Evolutionary conservation across 2,888 invertebrate genomes (phyloP), one percentile per base, ranked within the genome.

Genomic region (Therioaphis trifolii): DNA sequence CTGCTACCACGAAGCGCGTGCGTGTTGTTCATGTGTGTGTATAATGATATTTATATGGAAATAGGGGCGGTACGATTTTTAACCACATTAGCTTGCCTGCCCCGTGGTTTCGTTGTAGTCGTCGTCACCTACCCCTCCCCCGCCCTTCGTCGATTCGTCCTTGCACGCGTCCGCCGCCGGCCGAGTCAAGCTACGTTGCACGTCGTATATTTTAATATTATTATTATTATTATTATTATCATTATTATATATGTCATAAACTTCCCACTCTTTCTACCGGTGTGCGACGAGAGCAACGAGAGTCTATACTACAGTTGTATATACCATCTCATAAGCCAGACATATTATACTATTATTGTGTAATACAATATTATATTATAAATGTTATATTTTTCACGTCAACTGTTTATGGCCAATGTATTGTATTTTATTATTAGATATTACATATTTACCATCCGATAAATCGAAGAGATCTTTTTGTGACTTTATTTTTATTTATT

Each of bases 61-160:
- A 68, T 40, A 66, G 68, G 78, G 68, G 68, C 52, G 78, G 55
- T n/a, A 69, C 77, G 21, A 52, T 77, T 77, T 77, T 77, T 77
- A 77, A 77, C 66, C 35, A 66, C 35, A 21, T 77, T 77, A 77
- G 46, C 58, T 21, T 18, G 43, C 75, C 49, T 27, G 49, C 63
- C 49, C 29, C 66, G 77, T 49, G 66, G 66, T 77, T 77, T 40
- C 18, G 11, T 49, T 49, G 24, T 52, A 29, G 49, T 15, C 66
- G 24, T 52, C 49, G 35, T 18, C 63, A 24, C 27, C 63, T 7
- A 9, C 40, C 35, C 24, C 35, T 58, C 11, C 55, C 5, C 24
- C 21, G 7, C 55, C 9, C 40, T 35, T 15, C 66, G 9, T 9
- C 35, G 63, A 18, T 55, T 21, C 55, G 55, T 55, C 40, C n/a